Base-by-base conservation (phyloP, 2,888 invertebrate species). In the Tetragnatha montana region DNA sequence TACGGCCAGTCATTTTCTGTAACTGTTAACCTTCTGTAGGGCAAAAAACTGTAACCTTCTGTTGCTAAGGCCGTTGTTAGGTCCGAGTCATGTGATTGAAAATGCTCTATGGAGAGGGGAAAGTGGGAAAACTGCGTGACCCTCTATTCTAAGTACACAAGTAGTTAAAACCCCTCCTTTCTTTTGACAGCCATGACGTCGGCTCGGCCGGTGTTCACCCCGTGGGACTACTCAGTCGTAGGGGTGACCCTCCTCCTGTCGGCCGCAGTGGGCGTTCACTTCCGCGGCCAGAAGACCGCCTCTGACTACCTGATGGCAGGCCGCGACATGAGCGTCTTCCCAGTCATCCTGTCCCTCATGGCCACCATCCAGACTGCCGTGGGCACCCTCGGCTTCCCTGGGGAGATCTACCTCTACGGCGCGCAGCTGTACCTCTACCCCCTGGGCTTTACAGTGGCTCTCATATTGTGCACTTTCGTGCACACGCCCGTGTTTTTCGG, bases 401-500 rank as follows among this genome's bases (percentile, higher is more conserved):
- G 91, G 1, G 91, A 91, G 74, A 81, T 88, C 47, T 91, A 91
- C 70, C 68, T 75, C 10, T 91, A 91, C 47, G 91, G 91, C 81
- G 95, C 96, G 91, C 96, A 96, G 93, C 97, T 98, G 93, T 90
- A 82, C 70, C 80, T 87, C 0, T 90, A 90, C 49, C 90, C 90
- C 1, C 94, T 96, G 17, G 94, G 96, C 21, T 96, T 97, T 79
- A 97, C 97, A 93, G 91, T 97, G 75, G 95, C 97, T 0, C 96
- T 97, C 92, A 95, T 95, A 0, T 92, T 97, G 8, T 96, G 96
- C 7, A 97, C 97, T 1, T 95, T 95, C 92, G 93, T 96, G 70
- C 97, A 96, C 93, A 94, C 98, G 88, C 97, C 98, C 50, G 97
- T 98, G 71, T 97, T 97, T 93, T 97, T 96, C 93, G 95, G 96